Percentiles rank a stretch among this genome's conserved stretches.
These are phyloP conservation scores for Acleris sparsana DNA, from an alignment of 2,888 invertebrate species.

Conservation along the genomic window DNA sequence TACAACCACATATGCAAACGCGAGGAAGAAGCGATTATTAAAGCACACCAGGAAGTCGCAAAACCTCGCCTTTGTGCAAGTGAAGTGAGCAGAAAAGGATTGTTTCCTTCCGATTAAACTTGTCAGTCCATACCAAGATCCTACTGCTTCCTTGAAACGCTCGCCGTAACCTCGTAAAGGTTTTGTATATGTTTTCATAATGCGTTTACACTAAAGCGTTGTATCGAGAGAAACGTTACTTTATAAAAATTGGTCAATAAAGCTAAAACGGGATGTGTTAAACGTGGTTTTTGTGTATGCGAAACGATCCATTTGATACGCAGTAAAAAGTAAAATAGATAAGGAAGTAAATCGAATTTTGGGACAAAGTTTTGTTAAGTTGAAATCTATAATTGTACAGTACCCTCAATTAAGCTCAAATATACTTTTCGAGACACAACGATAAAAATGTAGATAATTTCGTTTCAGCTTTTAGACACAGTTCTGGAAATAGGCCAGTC, in stretches of 20 bases:
- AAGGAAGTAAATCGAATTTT: too few species aligned
- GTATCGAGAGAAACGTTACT: not conserved
- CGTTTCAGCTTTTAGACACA: too few species aligned
- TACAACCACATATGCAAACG: too few species aligned
- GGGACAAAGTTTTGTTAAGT: too few species aligned
- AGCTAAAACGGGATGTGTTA: not conserved
- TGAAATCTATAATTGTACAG: too few species aligned
- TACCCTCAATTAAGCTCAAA: too few species aligned
- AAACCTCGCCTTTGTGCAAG: too few species aligned
- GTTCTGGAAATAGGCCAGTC: not conserved
- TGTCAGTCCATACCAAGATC: constrained; percentile 1
- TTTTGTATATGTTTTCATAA: not conserved
- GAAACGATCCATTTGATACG: not conserved
- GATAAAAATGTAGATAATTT: too few species aligned
- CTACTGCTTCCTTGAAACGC: not conserved
- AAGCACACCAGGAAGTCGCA: too few species aligned
- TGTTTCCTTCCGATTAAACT: not conserved
- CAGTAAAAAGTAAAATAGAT: too few species aligned
- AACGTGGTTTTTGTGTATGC: not conserved
- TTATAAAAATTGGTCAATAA: not conserved
- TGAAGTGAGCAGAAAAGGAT: not conserved
- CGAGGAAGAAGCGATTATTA: too few species aligned
- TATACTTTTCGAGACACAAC: too few species aligned
- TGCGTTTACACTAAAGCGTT: not conserved
- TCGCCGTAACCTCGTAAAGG: not conserved